Base-by-base conservation (phyloP, 2,113 vertebrate species). In the Pelmatolapia mariae region DNA sequence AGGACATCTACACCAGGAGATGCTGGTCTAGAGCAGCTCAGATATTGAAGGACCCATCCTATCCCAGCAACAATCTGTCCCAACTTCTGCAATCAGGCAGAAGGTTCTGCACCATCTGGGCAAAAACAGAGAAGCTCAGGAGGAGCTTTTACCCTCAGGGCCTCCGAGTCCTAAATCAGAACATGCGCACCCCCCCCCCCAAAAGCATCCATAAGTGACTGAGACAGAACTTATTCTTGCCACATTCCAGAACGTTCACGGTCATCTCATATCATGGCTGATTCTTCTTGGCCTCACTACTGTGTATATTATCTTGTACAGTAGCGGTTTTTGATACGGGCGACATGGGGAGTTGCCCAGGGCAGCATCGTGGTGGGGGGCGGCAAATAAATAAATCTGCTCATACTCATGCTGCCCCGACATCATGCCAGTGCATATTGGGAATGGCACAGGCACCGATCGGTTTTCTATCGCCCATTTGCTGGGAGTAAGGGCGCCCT, bases 161-260 rank as follows among this genome's bases (percentile, higher is more conserved):
- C 53, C 22, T 56, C 53, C 2, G 4, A 24, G 22, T 24, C 53
- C 53, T 56, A 0, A 56, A 56, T 11, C n/a, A 56, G 53, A 24
- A 56, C 53, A 24, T 56, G 53, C 0, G 3, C 53, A 11, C n/a
- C n/a, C n/a, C n/a, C n/a, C 53, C n/a, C 2, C 3, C 52, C 3
- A 54, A 54, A 54, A 53, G n/a, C 52, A 54, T 22, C 53, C 53
- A 54, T 24, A 12, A 54, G n/a, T 54, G 53, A 54, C 53, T 22
- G 10, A 54, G n/a, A 54, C n/a, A 54, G 1, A n/a, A 54, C 53
- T 54, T 54, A 22, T 54, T 54, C 53, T 4, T 0, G n/a, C 2
- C n/a, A 54, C 52, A 22, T 22, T 54, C 52, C 52, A 54, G n/a
- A 54, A 53, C 3, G 3, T 53, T 53, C n/a, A 22, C 10, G 52